Evolutionary conservation across 1,140 invertebrate genomes (phyloP), one percentile per base, ranked within the genome.

Genomic region (Hydropsyche tenuis): DNA sequence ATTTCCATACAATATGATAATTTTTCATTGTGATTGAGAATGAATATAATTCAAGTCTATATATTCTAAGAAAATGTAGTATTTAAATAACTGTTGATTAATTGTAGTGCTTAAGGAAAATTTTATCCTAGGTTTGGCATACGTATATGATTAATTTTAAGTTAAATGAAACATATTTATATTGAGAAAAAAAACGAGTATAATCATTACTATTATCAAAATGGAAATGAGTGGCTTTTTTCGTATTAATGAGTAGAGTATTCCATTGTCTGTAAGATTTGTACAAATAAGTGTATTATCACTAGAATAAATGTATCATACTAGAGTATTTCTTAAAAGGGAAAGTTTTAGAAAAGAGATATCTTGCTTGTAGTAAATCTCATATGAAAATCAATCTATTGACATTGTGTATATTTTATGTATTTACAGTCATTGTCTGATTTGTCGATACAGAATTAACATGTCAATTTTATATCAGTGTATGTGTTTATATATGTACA

Each of bases 171-270:
- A 75, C 46, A 69, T 65, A 72, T 71, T 51, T 60, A 66, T 75
- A 68, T 75, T 27, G 18, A 53, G 20, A 53, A 53, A 37, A 53
- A 60, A 73, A 71, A 22, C 51, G 71, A 69, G 63, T 65, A 51
- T 65, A 75, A 70, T 70, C 62, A 65, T 56, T 48, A 72, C 64
- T 75, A 48, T 71, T 71, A 70, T 66, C 62, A 70, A 63, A 65
- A 43, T 72, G 64, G 51, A 72, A 75, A 75, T 75, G 69, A 75
- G 74, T 75, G 74, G 74, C 74, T 73, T 75, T 75, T 74, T 75
- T 75, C 74, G 46, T 75, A 75, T 43, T 75, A 75, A 60, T 56
- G 64, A 65, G 45, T 66, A 69, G 53, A 75, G 48, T 70, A 70
- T 56, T 43, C 14, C 25, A 43, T 70, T 48, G 51, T 20, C 2